phyloP scores from a whole-genome alignment of 2,888 invertebrate genomes.

The Neoitamus cyanurus region DNA sequence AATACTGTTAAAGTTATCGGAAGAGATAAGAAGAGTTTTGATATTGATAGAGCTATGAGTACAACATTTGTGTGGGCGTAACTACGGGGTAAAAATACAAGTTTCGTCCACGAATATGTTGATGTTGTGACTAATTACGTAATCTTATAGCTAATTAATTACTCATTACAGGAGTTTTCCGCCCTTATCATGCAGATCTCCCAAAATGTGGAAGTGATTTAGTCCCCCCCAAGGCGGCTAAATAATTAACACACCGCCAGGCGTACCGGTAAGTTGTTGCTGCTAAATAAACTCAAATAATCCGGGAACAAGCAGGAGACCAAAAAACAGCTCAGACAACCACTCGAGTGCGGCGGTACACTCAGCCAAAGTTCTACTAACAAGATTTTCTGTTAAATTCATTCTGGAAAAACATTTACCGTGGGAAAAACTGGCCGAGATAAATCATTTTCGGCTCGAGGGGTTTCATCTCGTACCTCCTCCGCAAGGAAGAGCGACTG shows the following conservation, averaged over 20 bases:
- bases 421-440: constrained; percentile 17
- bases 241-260: neutral
- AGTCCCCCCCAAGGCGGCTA: neutral
- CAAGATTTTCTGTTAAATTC: constrained; percentile 10
- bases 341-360: neutral
- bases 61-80: too few species aligned
- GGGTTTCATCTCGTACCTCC: neutral
- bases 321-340: neutral
- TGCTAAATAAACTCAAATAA: constrained; percentile 1
- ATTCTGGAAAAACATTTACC: neutral
- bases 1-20: too few species aligned
- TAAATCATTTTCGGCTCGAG: constrained; percentile 26
- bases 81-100: neutral
- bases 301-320: neutral
- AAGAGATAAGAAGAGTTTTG: too few species aligned
- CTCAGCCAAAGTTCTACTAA: constrained; percentile 3
- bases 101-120: neutral
- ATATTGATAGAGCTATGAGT: too few species aligned
- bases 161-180: neutral
- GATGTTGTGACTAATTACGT: neutral
- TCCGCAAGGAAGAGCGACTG: neutral
- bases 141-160: neutral
- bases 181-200: neutral
- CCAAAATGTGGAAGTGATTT: neutral
- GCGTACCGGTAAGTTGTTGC: neutral